These are phyloP conservation scores for Drosophila carrolli DNA, from an alignment of 1,140 invertebrate genomes.

Conservation along the genomic window DNA sequence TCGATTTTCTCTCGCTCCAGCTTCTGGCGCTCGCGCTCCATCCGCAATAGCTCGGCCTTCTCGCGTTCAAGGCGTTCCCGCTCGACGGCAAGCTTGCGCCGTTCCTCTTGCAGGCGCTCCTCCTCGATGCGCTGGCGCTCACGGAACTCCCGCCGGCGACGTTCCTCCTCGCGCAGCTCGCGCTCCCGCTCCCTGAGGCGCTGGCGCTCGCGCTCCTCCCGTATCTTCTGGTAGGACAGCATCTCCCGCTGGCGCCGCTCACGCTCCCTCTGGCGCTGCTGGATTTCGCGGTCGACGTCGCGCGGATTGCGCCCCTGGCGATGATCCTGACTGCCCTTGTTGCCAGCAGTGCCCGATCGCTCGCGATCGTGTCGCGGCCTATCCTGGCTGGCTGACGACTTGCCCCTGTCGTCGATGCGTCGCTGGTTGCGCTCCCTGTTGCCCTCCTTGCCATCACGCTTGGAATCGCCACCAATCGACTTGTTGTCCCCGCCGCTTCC, in stretches of 20 bases:
- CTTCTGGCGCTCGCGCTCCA: conserved; percentile 92
- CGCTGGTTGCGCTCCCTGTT: conserved; percentile 52
- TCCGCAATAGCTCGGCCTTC: conserved; percentile 90
- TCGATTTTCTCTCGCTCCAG: conserved; percentile 93
- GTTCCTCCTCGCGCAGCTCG: conserved; percentile 90
- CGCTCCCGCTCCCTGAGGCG: conserved; percentile 91
- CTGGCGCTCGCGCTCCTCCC: conserved; percentile 92
- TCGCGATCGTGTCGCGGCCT: conserved; percentile 64
- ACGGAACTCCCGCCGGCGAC: conserved; percentile 91
- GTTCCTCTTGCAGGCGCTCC: conserved; percentile 90
- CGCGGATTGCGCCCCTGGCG: conserved; percentile 58
- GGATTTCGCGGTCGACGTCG: conserved; percentile 74
- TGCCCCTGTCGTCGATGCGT: conserved; percentile 54
- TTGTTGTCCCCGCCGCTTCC: conserved; percentile 29
- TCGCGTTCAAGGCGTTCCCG: conserved; percentile 91
- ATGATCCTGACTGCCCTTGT: conserved; percentile 44
- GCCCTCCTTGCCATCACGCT: conserved; percentile 64
- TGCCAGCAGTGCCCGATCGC: conserved; percentile 48
- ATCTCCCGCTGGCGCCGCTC: conserved; percentile 80
- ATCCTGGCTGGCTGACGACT: conserved; percentile 39
- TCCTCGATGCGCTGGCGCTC: conserved; percentile 92
- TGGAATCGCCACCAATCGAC: conserved; percentile 32
- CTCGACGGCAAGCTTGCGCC: conserved; percentile 91
- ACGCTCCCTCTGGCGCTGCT: conserved; percentile 70
- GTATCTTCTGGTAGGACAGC: conserved; percentile 81